These are phyloP conservation scores for Harpalus rubripes DNA, from an alignment of 2,888 invertebrate species.

Conservation along the genomic window DNA sequence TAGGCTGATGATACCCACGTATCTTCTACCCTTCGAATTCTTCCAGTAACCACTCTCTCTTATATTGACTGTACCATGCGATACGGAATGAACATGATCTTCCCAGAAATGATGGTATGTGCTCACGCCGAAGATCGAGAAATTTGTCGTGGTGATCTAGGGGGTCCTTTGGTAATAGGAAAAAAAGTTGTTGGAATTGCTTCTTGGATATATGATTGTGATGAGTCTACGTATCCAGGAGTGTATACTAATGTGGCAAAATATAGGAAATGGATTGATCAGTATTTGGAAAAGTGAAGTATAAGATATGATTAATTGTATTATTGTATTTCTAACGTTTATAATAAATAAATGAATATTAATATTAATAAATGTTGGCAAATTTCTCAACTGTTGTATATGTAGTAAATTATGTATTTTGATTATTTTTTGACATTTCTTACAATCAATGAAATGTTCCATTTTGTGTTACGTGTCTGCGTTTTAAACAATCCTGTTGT, in stretches of 20 bases:
- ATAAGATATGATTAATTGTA: too few relatives aligned
- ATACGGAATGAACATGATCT: constrained; percentile 30
- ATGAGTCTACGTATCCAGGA: constrained; percentile 16
- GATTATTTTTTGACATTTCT: too few relatives aligned
- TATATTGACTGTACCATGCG: constrained; percentile 4
- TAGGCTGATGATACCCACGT: background rate
- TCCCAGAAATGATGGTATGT: constrained; percentile 35
- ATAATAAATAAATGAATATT: too few relatives aligned
- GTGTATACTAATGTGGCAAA: constrained; percentile 39
- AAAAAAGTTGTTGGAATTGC: constrained; percentile 39
- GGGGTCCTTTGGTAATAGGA: constrained; percentile 35
- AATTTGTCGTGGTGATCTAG: constrained; percentile 42
- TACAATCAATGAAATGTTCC: too few relatives aligned
- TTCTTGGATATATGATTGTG: constrained; percentile 46
- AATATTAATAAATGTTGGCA: too few relatives aligned
- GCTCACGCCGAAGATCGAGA: constrained; percentile 4
- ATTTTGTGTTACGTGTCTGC: too few relatives aligned
- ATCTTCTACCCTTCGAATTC: background rate
- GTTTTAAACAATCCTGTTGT: too few relatives aligned
- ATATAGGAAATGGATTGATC: background rate
- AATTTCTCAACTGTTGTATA: too few relatives aligned
- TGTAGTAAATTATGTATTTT: too few relatives aligned
- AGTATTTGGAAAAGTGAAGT: background rate
- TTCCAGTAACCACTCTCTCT: background rate
- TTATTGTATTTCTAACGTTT: too few relatives aligned